Percentiles rank a stretch among this genome's conserved stretches.
These are phyloP conservation scores for Adela reaumurella DNA, from an alignment of 2,888 invertebrate genomes.

Conservation along the genomic window DNA sequence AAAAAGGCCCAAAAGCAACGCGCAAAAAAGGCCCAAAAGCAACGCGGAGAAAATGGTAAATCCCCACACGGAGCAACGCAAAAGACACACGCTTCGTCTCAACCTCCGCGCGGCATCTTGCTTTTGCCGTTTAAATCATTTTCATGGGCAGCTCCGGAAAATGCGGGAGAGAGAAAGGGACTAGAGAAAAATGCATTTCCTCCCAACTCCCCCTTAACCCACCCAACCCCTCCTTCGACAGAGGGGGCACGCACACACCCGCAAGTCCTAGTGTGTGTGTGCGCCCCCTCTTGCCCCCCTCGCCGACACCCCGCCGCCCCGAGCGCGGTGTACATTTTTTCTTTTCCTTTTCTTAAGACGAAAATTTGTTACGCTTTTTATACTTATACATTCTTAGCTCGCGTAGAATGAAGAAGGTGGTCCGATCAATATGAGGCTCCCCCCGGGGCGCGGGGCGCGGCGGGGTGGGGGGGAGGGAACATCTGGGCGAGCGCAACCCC, in stretches of 20 bases:
- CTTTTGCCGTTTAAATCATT: slow-evolving; percentile 1
- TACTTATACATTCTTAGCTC: slow-evolving; percentile 32
- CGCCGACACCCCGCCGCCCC: slow-evolving; percentile 13
- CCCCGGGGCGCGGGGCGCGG: slow-evolving; percentile 13
- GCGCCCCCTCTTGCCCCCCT: slow-evolving; percentile 18
- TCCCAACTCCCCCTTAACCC: slow-evolving; percentile 17
- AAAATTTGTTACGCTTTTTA: slow-evolving; percentile 59
- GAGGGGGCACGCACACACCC: slow-evolving; percentile 10
- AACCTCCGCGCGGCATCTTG: neutral
- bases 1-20: neutral
- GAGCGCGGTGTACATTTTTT: slow-evolving; percentile 55
- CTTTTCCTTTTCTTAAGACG: slow-evolving; percentile 58
- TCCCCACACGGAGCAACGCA: neutral
- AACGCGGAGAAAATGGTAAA: neutral
- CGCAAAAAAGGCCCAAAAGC: neutral
- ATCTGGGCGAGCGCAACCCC: neutral
- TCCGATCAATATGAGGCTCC: slow-evolving; percentile 33
- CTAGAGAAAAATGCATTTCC: slow-evolving; percentile 36
- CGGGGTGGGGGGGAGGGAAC: neutral
- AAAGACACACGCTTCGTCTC: neutral
- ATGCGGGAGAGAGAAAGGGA: slow-evolving; percentile 29
- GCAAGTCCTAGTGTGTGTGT: slow-evolving; percentile 11
- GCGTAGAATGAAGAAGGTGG: slow-evolving; percentile 22
- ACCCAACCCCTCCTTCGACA: neutral
- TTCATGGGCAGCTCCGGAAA: slow-evolving; percentile 13